Percentiles rank a stretch among this genome's conserved stretches.
Conservation (phyloP, 37 sponge, comb jelly and placozoan species). For the Spongia lamella region DNA sequence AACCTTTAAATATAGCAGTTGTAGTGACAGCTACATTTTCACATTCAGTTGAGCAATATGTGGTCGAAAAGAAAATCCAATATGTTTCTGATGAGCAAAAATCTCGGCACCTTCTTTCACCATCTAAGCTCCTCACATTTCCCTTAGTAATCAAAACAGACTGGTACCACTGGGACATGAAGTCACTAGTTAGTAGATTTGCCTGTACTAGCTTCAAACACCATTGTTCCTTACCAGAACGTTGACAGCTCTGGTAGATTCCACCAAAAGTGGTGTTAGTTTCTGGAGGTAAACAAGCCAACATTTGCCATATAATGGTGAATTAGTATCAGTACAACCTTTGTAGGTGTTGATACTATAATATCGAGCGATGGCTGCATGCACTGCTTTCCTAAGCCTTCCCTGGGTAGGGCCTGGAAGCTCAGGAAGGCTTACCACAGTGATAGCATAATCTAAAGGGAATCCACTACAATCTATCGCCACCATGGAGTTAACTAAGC, state of each 20-base stretch:
- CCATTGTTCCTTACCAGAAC: background rate
- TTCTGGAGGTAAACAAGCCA: slow-evolving; percentile 23
- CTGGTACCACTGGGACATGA: slow-evolving; percentile 19
- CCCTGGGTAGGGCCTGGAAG: slow-evolving; percentile 2
- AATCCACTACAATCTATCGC: slow-evolving; percentile 48
- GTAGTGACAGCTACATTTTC: slow-evolving; percentile 7
- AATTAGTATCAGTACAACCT: slow-evolving; percentile 46
- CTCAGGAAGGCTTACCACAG: slow-evolving; percentile 30
- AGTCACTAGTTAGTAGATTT: slow-evolving; percentile 40
- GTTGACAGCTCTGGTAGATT: slow-evolving; percentile 44
- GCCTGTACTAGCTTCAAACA: background rate
- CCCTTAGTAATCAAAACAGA: slow-evolving; percentile 18
- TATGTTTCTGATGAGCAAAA: too few relatives aligned
- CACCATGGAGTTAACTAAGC: slow-evolving; percentile 42
- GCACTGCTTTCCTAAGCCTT: slow-evolving; percentile 7
- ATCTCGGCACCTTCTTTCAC: background rate
- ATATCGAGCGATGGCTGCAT: slow-evolving; percentile 15
- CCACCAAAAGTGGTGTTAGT: slow-evolving; percentile 56
- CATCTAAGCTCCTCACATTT: slow-evolving; percentile 16
- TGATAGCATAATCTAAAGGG: slow-evolving; percentile 45
- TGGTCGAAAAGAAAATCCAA: too few relatives aligned
- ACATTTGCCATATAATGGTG: slow-evolving; percentile 13
- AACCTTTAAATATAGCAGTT: slow-evolving; percentile 35
- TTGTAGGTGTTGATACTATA: slow-evolving; percentile 37
- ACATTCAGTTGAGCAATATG: background rate